Evolutionary conservation across 1,140 invertebrate species (phyloP).

Genomic region (Lineus longissimus): DNA sequence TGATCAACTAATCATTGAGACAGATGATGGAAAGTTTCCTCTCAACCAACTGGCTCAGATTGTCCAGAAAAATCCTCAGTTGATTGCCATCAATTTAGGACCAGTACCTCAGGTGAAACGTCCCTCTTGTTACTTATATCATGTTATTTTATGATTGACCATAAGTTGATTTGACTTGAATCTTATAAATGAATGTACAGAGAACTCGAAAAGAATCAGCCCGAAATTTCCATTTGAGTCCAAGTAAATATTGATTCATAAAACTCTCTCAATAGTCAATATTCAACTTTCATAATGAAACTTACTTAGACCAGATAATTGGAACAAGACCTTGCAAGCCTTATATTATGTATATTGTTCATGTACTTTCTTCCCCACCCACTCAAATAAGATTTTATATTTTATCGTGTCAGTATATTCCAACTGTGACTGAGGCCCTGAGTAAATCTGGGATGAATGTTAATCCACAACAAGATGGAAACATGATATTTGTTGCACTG

Average conservation of each 20-base stretch:
- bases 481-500: conserved; percentile 78
- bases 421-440: conserved; percentile 71
- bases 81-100: conserved; percentile 76
- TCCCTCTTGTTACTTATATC: not conserved
- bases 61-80: conserved; percentile 78
- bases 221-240: no score
- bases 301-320: no score
- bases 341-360: no score
- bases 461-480: conserved; percentile 92
- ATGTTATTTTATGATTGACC: not conserved
- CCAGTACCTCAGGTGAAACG: conserved; percentile 68
- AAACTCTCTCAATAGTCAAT: no score
- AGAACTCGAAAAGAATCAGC: no score
- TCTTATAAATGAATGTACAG: no score
- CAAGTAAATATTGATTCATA: no score
- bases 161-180: no score
- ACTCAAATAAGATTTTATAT: not conserved
- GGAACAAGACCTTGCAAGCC: no score
- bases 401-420: conserved; percentile 60
- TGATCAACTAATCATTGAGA: conserved; percentile 69
- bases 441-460: conserved; percentile 80
- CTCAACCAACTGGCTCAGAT: conserved; percentile 88
- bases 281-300: no score
- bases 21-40: conserved; percentile 77
- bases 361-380: no score